Conservation (phyloP, 2,113 vertebrate species). For the Paedocypris sp. region DNA sequence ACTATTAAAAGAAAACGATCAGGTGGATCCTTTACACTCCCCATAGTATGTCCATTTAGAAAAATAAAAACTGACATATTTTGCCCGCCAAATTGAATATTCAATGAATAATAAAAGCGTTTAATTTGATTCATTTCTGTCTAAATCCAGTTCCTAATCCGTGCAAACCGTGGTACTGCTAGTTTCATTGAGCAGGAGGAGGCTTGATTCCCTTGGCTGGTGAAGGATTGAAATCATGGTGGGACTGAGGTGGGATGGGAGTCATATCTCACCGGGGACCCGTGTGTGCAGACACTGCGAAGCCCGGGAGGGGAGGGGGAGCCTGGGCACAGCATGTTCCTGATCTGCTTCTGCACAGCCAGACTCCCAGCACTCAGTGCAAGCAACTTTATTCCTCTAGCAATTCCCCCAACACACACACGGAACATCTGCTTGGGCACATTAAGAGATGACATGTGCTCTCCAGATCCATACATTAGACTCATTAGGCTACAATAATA, state of each 20-base stretch:
- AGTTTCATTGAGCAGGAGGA: background rate
- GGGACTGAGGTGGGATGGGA: slow-evolving; percentile 46
- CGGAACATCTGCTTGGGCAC: slow-evolving; percentile 10
- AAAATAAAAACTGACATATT: too few relatives aligned
- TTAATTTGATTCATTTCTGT: too few relatives aligned
- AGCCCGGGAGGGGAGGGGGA: background rate
- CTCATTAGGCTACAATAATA: slow-evolving; percentile 15
- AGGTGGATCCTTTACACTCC: too few relatives aligned
- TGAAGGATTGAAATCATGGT: slow-evolving; percentile 35
- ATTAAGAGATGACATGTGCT: slow-evolving; percentile 14
- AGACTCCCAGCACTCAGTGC: slow-evolving; percentile 16
- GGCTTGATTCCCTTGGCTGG: background rate
- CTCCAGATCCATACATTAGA: background rate
- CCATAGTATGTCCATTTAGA: too few relatives aligned
- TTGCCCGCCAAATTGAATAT: too few relatives aligned
- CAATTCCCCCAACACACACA: background rate
- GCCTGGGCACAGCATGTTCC: slow-evolving; percentile 3
- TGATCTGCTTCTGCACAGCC: slow-evolving; percentile 16
- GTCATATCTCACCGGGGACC: slow-evolving; percentile 46
- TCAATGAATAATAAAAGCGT: too few relatives aligned
- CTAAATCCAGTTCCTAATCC: too few relatives aligned
- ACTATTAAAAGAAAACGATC: too few relatives aligned
- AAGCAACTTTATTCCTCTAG: background rate
- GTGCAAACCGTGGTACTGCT: too few relatives aligned
- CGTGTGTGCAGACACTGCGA: slow-evolving; percentile 55